Percentiles rank a stretch among this genome's conserved stretches.
These are phyloP conservation scores for Orthonevra nobilis DNA, from an alignment of 2,888 invertebrate species.

Conservation along the genomic window DNA sequence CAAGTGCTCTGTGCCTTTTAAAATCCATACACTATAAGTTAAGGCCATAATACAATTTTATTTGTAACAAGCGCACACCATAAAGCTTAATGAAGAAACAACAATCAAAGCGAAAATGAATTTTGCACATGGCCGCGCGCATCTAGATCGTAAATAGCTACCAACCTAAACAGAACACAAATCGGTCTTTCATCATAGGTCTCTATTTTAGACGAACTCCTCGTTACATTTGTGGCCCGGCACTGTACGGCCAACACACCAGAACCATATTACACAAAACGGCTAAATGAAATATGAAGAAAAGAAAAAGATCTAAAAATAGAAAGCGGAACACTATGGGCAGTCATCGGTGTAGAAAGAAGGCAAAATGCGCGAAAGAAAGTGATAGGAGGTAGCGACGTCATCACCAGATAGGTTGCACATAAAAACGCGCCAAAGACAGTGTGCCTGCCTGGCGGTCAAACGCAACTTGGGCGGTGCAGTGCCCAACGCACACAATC, in stretches of 20 bases:
- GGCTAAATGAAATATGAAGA: constrained; percentile 24
- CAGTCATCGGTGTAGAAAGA: constrained; percentile 54
- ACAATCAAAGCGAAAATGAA: constrained; percentile 24
- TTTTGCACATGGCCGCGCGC: constrained; percentile 50
- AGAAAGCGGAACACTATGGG: constrained; percentile 68
- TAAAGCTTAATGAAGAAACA: background rate
- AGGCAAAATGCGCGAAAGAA: constrained; percentile 37
- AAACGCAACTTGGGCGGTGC: constrained; percentile 16
- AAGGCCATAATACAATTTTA: background rate
- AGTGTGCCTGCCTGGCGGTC: background rate
- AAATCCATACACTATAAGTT: too few relatives aligned
- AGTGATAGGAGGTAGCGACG: constrained; percentile 52
- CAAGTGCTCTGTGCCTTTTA: background rate
- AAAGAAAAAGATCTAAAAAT: constrained; percentile 56
- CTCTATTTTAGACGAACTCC: constrained; percentile 44
- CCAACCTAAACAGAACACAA: too few relatives aligned
- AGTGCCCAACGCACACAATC: constrained; percentile 18
- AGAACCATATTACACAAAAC: constrained; percentile 35
- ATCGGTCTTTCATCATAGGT: constrained; percentile 29
- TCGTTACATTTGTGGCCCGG: constrained; percentile 18
- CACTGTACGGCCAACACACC: constrained; percentile 4
- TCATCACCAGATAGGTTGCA: constrained; percentile 58
- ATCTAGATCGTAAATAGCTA: too few relatives aligned
- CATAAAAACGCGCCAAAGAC: constrained; percentile 9
- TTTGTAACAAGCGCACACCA: background rate